Evolutionary conservation across 2,888 invertebrate genomes (phyloP).

Genomic region (Nomada lathburiana): DNA sequence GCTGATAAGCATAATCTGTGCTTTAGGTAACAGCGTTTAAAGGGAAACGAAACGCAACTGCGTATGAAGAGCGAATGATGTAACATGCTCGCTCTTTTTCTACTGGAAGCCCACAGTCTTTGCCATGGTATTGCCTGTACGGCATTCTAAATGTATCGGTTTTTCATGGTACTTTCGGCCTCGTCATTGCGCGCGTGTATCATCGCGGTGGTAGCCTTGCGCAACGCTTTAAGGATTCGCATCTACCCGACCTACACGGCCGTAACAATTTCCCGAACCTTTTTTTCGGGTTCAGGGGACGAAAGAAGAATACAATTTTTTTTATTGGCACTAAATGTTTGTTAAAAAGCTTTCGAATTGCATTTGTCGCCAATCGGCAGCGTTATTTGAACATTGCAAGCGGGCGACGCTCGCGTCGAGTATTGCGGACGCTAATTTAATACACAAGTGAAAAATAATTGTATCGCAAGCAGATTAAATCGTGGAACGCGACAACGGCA

Average conservation of each 20-base stretch:
- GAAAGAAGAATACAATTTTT: neutral
- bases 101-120: neutral
- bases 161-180: constrained; percentile 33
- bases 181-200: constrained; percentile 36
- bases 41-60: neutral
- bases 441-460: neutral
- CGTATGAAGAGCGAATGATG: neutral
- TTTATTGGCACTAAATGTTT: neutral
- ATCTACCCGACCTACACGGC: constrained; percentile 29
- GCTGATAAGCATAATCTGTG: constrained; percentile 5
- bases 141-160: constrained; percentile 23
- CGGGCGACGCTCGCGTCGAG: constrained; percentile 18
- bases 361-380: constrained; percentile 22
- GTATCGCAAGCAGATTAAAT: neutral
- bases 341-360: constrained; percentile 4
- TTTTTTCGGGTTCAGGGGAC: neutral
- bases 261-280: constrained; percentile 9
- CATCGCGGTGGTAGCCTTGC: constrained; percentile 31
- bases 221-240: constrained; percentile 37
- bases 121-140: constrained; percentile 1
- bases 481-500: neutral
- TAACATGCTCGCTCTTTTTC: neutral
- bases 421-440: neutral
- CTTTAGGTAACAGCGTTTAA: neutral
- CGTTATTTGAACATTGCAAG: constrained; percentile 25